Percentiles rank a stretch among this genome's conserved stretches.
Conservation (phyloP, 2,888 invertebrate genomes). For the Mythimna albipuncta region DNA sequence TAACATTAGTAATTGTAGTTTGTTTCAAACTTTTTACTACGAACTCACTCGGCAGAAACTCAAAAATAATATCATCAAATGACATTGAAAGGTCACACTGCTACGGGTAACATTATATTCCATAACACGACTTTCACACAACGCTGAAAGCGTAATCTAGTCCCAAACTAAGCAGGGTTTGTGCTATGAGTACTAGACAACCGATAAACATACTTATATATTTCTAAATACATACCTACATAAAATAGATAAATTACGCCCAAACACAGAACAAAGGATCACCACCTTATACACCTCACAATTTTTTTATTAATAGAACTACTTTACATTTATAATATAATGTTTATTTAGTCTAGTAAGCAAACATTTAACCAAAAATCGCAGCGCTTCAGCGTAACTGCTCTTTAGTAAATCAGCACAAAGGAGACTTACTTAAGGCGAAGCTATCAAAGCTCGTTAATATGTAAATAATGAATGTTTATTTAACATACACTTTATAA, state of each 20-base stretch:
- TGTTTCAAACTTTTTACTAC: not conserved
- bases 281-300: not conserved
- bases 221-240: too few species aligned
- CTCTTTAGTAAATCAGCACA: constrained; percentile 50
- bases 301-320: not conserved
- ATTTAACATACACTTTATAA: too few species aligned
- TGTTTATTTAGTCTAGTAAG: constrained; percentile 4
- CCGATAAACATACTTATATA: too few species aligned
- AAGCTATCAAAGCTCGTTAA: not conserved
- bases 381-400: constrained; percentile 29
- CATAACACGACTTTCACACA: too few species aligned
- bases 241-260: too few species aligned
- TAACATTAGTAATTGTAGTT: not conserved
- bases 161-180: too few species aligned
- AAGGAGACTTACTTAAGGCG: constrained; percentile 48
- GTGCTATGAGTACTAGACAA: too few species aligned
- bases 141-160: too few species aligned
- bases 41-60: too few species aligned
- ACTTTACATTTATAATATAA: not conserved
- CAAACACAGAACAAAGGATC: too few species aligned
- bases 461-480: not conserved
- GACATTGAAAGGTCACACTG: not conserved
- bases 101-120: too few species aligned
- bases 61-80: not conserved
- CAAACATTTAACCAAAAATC: constrained; percentile 28